Percentiles rank a stretch among this genome's conserved stretches.
Conservation (phyloP, 1,140 invertebrate species). For the Lanistes nyassanus region DNA sequence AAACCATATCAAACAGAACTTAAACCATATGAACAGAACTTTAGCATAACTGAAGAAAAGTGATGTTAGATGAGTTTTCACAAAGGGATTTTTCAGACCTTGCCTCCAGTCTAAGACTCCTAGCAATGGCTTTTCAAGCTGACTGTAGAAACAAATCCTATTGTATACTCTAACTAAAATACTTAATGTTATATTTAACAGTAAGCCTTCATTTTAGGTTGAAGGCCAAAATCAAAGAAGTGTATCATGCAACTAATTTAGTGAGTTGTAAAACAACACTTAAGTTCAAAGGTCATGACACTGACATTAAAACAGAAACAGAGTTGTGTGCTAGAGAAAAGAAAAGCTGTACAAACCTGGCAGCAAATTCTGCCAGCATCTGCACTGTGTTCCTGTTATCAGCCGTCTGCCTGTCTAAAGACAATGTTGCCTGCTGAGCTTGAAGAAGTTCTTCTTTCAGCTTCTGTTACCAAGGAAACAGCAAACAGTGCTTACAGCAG, state of each 20-base stretch:
- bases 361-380: constrained; percentile 36
- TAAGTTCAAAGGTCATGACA: neutral
- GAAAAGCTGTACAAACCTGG: constrained; percentile 43
- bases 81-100: neutral
- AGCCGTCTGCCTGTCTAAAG: constrained; percentile 46
- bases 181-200: too few species aligned
- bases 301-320: neutral
- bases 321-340: too few species aligned
- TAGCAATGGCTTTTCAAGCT: neutral
- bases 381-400: constrained; percentile 36
- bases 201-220: too few species aligned
- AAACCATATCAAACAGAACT: too few species aligned
- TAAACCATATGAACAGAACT: neutral
- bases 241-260: too few species aligned
- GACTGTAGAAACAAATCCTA: too few species aligned
- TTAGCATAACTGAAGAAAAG: too few species aligned
- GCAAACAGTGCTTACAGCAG: neutral
- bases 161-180: too few species aligned
- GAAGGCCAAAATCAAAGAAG: too few species aligned
- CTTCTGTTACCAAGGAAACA: constrained; percentile 35
- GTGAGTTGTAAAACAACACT: too few species aligned
- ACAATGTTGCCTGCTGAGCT: constrained; percentile 49
- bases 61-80: neutral
- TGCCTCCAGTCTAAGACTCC: neutral
- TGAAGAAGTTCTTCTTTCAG: constrained; percentile 44